phyloP scores from a whole-genome alignment of 1,140 invertebrate species.

The Sycobia sp. region DNA sequence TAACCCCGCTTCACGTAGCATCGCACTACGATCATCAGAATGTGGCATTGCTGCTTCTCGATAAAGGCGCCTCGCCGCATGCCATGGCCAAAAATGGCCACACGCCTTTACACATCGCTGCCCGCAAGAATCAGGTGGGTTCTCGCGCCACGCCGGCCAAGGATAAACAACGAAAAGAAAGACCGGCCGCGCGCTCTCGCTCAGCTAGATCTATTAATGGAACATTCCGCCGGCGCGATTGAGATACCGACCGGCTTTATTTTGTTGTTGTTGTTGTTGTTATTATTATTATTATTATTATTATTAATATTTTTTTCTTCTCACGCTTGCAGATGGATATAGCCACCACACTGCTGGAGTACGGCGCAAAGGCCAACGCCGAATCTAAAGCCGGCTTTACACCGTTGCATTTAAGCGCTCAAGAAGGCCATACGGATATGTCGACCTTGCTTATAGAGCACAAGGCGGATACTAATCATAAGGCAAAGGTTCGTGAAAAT shows the following conservation, averaged over 20 bases:
- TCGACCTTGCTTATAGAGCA: constrained; percentile 87
- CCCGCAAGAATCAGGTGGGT: constrained; percentile 92
- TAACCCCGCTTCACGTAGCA: constrained; percentile 96
- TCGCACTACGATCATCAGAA: constrained; percentile 97
- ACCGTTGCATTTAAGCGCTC: constrained; percentile 90
- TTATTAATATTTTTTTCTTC: neutral
- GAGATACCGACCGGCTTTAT: too few species aligned
- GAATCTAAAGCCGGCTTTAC: constrained; percentile 91
- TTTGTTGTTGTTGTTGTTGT: too few species aligned
- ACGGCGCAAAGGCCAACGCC: constrained; percentile 84
- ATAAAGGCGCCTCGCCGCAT: constrained; percentile 94
- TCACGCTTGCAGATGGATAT: constrained; percentile 83
- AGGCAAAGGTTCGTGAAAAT: constrained; percentile 71
- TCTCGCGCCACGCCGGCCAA: constrained; percentile 10
- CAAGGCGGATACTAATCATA: constrained; percentile 83
- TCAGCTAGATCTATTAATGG: neutral
- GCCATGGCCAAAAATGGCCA: constrained; percentile 97
- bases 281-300: too few species aligned
- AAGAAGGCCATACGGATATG: constrained; percentile 94
- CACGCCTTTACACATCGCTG: constrained; percentile 96
- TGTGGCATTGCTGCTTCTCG: constrained; percentile 87
- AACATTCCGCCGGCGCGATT: too few species aligned
- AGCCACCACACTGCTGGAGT: constrained; percentile 91
- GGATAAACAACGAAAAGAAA: neutral
- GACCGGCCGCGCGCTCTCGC: neutral